Base-by-base conservation (phyloP, 2,888 invertebrate species). In the Tenodera sinensis region DNA sequence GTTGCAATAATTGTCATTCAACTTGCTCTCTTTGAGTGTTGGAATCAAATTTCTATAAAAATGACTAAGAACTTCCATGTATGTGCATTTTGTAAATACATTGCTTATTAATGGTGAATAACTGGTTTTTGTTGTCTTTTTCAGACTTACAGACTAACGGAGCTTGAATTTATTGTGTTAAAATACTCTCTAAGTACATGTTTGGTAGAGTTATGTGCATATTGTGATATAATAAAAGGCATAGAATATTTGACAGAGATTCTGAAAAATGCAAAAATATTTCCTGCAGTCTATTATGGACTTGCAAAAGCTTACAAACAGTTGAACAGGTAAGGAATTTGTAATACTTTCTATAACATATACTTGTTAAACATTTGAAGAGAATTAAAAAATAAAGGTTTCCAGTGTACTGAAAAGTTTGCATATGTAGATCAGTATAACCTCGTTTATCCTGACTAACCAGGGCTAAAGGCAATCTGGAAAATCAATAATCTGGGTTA, bases 251-350 rank as follows among this genome's bases (percentile, higher is more conserved):
- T 90, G 25, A 89, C 34, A 30, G 89, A 90, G 14, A 34, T 90
- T 34, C 89, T 89, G 34, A 30, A 28, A 34, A 71, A 89, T 47
- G 47, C 88, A 3, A 54, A 85, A n/a, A 87, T 85, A 71, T 85
- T 90, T 34, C 90, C 90, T 25, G 89, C 89, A 71, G 89, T 90
- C 15, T 89, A 89, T 88, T 89, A 89, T 88, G 86, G 84, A 54
- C 83, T 90, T 4, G 90, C 88, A 27, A 82, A 34, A 28, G 89
- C 89, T 14, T 90, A 88, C 47, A 88, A 87, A 47, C 84, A 84
- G 84, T 88, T 90, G 42, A 90, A 90, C 81, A 90, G 90, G 90
- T 90, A 87, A 83, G 85, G 88, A 34, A 42, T 42, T 42, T 1
- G 9, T 42, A 12, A 42, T 42, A 42, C 12, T 12, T 42, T 12